Percentiles rank a stretch among this genome's conserved stretches.
Evolutionary conservation across 2,797 vertebrate species (phyloP).

Genomic region (Enoplosus armatus): DNA sequence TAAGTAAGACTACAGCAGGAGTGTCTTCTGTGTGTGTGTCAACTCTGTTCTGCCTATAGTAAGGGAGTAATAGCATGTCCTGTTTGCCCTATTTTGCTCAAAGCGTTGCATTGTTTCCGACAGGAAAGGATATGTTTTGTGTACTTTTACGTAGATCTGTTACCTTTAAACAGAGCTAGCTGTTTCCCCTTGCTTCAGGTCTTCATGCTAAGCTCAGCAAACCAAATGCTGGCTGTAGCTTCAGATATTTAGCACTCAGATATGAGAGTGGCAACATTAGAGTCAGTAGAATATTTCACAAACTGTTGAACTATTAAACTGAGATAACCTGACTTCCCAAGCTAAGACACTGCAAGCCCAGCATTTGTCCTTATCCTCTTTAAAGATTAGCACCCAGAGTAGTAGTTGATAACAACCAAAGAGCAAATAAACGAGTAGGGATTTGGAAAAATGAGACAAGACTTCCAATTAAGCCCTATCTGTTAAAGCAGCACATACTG

Average conservation of each 20-base stretch:
- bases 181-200: not conserved
- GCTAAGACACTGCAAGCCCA: constrained; percentile 1
- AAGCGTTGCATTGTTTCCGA: not conserved
- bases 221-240: not conserved
- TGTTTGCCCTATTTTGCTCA: not conserved
- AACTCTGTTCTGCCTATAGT: not conserved
- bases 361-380: constrained; percentile 37
- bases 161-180: not conserved
- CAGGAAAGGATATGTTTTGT: not conserved
- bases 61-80: not conserved
- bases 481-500: constrained; percentile 22
- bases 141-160: not conserved
- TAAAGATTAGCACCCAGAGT: constrained; percentile 15
- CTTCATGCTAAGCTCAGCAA: not conserved
- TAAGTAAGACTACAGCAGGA: not conserved
- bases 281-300: not conserved
- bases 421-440: constrained; percentile 37
- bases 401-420: constrained; percentile 28
- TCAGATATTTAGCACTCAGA: not conserved
- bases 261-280: not conserved
- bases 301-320: not conserved
- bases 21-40: not conserved
- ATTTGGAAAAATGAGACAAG: constrained; percentile 33
- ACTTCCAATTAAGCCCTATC: constrained; percentile 48
- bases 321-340: constrained; percentile 2